Evolutionary conservation across 2,888 invertebrate species (phyloP), one percentile per base, ranked within the genome.

Genomic region (Cerastis leucographa): DNA sequence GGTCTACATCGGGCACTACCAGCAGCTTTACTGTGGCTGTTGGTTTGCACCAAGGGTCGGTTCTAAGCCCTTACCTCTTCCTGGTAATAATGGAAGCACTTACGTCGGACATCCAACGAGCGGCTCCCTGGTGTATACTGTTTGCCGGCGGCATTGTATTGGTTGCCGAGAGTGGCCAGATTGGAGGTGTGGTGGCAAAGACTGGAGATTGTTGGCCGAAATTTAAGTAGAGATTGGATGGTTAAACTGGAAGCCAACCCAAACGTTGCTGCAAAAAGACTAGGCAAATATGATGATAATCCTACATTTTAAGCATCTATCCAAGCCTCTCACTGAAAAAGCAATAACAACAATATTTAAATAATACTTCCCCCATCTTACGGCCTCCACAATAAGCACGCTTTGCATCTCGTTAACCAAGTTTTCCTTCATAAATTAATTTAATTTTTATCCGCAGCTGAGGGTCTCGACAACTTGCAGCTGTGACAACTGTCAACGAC

Each of bases 401-500:
- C 79, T 88, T 85, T 88, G 87, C 87, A 88, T 88, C 68, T 85
- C 80, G 81, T 87, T 88, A 85, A 59, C 75, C 71, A 74, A 87
- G 85, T 80, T 87, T 84, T 84, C 72, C 71, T 79, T 80, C 81
- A 87, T 83, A 89, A 90, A 91, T 91, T 91, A 92, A 90, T 91
- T 92, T 88, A 82, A 89, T 91, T 91, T 91, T 91, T 90, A 88
- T 89, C 86, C 85, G 80, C 77, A 68, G 85, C 79, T 80, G 84
- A 84, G 84, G 83, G 81, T 83, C 71, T 85, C 80, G 75, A 81
- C 81, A 54, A 72, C 70, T 71, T 84, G 85, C 92, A 92, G 92
- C 87, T 89, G 91, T 75, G 87, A 83, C 87, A 85, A 88, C 86
- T 91, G 92, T 90, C 91, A 90, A 76, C 89, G 87, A 89, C 91